Percentiles rank a stretch among this genome's conserved stretches.
Conservation (phyloP, 2,797 vertebrate genomes). For the Emydoidea blandingii region DNA sequence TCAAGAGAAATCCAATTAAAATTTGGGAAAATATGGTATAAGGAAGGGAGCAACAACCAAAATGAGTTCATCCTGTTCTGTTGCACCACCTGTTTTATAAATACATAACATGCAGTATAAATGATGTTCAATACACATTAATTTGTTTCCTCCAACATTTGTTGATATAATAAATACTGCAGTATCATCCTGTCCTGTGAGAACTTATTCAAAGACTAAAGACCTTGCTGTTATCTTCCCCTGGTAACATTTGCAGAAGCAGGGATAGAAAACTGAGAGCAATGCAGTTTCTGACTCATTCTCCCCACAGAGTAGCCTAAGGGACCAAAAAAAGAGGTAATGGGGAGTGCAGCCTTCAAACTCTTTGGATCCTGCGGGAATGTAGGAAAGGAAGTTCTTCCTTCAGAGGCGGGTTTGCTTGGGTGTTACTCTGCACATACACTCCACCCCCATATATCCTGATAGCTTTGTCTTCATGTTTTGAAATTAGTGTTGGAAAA, state of each 20-base stretch:
- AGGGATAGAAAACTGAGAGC: not conserved
- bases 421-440: not conserved
- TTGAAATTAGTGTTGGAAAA: not conserved
- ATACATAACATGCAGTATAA: not conserved
- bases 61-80: not conserved
- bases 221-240: not conserved
- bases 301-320: fast-evolving
- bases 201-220: not conserved
- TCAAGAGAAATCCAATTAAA: not conserved
- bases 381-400: not conserved
- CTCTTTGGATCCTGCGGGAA: not conserved
- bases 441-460: not conserved
- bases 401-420: not conserved
- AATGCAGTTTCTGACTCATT: not conserved
- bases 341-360: not conserved
- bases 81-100: not conserved
- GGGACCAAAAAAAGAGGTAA: not conserved
- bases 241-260: not conserved
- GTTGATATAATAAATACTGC: not conserved
- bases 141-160: not conserved
- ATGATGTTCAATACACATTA: not conserved
- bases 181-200: not conserved
- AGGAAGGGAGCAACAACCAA: not conserved
- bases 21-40: fast-evolving
- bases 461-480: not conserved